Evolutionary conservation across 2,797 vertebrate species (phyloP), one percentile per base, ranked within the genome.

Genomic region (Odontamblyopus rebecca): DNA sequence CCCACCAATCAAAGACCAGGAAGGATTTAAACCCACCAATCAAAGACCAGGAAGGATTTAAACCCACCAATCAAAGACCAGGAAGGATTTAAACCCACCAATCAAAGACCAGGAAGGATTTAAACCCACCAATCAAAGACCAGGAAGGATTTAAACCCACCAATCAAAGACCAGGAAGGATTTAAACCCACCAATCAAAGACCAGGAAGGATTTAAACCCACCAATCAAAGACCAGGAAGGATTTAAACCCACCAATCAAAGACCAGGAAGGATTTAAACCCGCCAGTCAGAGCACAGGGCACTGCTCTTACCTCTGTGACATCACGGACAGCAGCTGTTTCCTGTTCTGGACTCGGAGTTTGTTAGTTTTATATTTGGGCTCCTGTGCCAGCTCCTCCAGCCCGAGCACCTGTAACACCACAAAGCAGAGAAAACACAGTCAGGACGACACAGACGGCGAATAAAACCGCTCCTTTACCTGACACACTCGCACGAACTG

Each of bases 401-500:
- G 89, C 77, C 92, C 88, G 87, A 98, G 84, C 68, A 98, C 91
- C 97, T 98, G 90, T 5, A 12, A 19, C 51, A 54, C 51, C 3
- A 1, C 5, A 48, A 19, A 8, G 8, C 41, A 48, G 3, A 48
- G 44, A 5, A 48, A 48, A 15, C 3, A 48, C 44, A 0, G 0
- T 48, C 5, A 15, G 13, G 1, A 48, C 44, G 0, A 13, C 41
- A 13, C 2, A 0, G 5, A 48, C 13, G 6, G 15, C 1, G 12
- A 48, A 13, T 15, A 4, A 4, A 15, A 4, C 44, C 4, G 44
- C 12, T 48, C 44, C 62, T 51, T 18, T 91, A 98, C 97, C 92
- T 95, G 93, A 89, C 97, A 98, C 61, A 97, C 85, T 74, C 85
- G 93, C 72, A 93, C 80, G 87, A 98, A 99, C 82, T 98, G 96